Conservation (phyloP, 2,888 invertebrate genomes). For the Tetramorium bicarinatum region DNA sequence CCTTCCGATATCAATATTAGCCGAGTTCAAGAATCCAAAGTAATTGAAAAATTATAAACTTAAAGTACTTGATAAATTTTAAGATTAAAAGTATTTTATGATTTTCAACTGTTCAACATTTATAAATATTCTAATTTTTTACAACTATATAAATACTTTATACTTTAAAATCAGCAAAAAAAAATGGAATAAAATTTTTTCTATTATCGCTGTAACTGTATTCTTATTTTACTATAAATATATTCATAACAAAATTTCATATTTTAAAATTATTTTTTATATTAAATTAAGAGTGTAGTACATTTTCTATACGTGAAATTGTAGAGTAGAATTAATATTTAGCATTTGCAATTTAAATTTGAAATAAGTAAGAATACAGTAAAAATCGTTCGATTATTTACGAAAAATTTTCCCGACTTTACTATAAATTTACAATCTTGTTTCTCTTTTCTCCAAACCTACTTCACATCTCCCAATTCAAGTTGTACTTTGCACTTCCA, state of each 20-base stretch:
- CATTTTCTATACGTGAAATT: background rate
- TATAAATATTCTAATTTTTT: slow-evolving; percentile 17
- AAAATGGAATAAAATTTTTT: background rate
- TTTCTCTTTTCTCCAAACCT: background rate
- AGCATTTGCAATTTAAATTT: background rate
- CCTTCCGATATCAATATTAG: background rate
- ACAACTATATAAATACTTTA: background rate
- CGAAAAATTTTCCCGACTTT: background rate
- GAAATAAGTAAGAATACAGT: background rate
- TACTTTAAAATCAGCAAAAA: background rate
- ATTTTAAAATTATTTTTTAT: background rate
- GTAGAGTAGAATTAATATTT: background rate
- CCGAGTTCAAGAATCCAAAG: slow-evolving; percentile 13
- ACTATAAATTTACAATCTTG: background rate
- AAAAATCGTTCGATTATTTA: background rate
- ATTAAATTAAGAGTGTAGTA: background rate
- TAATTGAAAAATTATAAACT: slow-evolving; percentile 17
- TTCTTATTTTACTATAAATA: background rate
- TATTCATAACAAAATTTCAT: background rate
- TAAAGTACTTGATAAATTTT: slow-evolving; percentile 4
- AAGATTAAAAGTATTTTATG: background rate
- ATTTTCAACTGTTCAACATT: background rate
- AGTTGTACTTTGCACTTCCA: background rate
- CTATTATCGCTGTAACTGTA: background rate
- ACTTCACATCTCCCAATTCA: slow-evolving; percentile 16